Conservation (phyloP, 1,140 invertebrate genomes). For the Pararge aegeria region DNA sequence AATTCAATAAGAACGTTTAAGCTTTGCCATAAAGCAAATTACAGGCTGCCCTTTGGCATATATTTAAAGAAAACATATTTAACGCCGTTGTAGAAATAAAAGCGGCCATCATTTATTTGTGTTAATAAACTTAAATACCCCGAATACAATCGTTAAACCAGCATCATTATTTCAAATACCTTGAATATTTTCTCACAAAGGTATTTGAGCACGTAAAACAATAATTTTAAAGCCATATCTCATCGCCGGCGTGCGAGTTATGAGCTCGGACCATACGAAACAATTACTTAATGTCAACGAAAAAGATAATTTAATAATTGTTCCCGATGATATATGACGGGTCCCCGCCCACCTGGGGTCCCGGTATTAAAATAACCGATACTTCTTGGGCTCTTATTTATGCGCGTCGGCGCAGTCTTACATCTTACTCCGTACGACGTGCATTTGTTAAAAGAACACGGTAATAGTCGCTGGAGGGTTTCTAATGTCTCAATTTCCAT, state of each 20-base stretch:
- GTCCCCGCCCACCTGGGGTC: constrained; percentile 69
- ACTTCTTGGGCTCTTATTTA: constrained; percentile 56
- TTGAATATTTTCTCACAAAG: constrained; percentile 43
- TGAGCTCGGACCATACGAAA: constrained; percentile 54
- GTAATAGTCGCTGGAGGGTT: constrained; percentile 72
- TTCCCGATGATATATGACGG: constrained; percentile 69
- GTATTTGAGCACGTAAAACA: constrained; percentile 54
- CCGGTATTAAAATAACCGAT: constrained; percentile 72
- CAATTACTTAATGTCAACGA: constrained; percentile 79
- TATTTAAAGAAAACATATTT: too few species aligned
- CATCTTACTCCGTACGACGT: constrained; percentile 71
- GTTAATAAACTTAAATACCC: not conserved
- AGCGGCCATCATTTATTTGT: not conserved
- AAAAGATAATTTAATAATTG: constrained; percentile 80
- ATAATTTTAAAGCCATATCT: constrained; percentile 63
- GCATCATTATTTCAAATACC: constrained; percentile 34
- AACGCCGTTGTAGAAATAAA: not conserved
- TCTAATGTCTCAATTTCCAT: constrained; percentile 77
- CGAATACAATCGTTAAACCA: not conserved
- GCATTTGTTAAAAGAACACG: constrained; percentile 78
- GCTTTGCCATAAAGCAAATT: too few species aligned
- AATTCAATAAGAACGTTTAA: too few species aligned
- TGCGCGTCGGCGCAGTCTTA: constrained; percentile 66
- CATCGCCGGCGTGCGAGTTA: constrained; percentile 55
- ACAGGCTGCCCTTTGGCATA: too few species aligned